Evolutionary conservation across 1,140 invertebrate genomes (phyloP).

Genomic region (Drosophila azteca): DNA sequence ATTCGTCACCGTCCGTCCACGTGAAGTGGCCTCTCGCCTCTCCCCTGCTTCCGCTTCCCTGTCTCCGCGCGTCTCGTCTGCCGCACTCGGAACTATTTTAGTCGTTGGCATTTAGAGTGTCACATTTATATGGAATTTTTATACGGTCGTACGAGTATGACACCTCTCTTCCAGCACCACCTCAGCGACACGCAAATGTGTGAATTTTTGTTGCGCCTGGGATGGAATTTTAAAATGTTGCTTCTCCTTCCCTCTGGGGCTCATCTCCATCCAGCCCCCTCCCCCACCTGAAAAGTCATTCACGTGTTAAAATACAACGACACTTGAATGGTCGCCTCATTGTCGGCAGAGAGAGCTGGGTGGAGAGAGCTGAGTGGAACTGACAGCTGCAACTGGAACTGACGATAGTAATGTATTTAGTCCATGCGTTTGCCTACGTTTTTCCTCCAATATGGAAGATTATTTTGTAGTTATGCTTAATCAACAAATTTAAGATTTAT

Average conservation of each 20-base stretch:
- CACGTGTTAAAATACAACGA: constrained; percentile 69
- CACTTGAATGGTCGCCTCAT: constrained; percentile 49
- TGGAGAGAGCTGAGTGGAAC: not conserved
- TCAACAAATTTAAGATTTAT: no score
- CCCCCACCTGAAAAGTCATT: constrained; percentile 59
- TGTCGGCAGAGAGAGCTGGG: constrained; percentile 27
- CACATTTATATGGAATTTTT: constrained; percentile 81
- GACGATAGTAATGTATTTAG: constrained; percentile 30
- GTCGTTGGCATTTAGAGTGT: constrained; percentile 81
- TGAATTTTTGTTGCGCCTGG: constrained; percentile 58
- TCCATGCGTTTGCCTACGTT: no score
- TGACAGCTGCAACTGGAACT: constrained; percentile 10
- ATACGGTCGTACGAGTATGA: constrained; percentile 48
- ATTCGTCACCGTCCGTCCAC: constrained; percentile 67
- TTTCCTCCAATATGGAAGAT: no score
- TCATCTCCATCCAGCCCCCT: constrained; percentile 42
- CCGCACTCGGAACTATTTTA: constrained; percentile 70
- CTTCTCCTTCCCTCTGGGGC: not conserved
- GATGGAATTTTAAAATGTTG: constrained; percentile 59
- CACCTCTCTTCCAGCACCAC: not conserved
- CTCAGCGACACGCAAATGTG: constrained; percentile 48
- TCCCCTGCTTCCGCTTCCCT: not conserved
- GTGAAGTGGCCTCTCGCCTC: constrained; percentile 39
- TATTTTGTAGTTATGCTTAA: no score
- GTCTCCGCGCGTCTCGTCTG: not conserved